Percentiles rank a stretch among this genome's conserved stretches.
Evolutionary conservation across 2,797 vertebrate species (phyloP).

Genomic region (Hyperoplus lanceolatus): DNA sequence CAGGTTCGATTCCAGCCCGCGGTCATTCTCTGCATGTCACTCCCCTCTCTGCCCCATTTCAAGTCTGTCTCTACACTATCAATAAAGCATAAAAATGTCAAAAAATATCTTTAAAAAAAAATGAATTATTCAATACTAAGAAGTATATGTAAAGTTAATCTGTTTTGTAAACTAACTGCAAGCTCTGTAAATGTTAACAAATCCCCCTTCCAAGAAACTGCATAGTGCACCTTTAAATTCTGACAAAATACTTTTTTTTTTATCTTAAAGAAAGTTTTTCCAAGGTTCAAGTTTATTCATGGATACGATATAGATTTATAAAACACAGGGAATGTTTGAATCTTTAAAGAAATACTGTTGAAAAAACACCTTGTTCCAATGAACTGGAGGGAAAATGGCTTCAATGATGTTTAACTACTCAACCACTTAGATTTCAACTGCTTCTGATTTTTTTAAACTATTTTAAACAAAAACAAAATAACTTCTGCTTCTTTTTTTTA

Average conservation of each 20-base stretch:
- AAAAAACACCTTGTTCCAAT: background rate
- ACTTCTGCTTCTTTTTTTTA: background rate
- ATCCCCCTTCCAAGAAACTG: too few relatives aligned
- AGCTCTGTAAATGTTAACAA: too few relatives aligned
- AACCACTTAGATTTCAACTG: background rate
- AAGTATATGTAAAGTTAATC: too few relatives aligned
- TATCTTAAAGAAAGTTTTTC: background rate
- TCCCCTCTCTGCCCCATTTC: too few relatives aligned
- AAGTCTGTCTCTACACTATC: too few relatives aligned
- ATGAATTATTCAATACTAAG: too few relatives aligned
- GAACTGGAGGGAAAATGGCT: background rate
- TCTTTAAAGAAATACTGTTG: background rate
- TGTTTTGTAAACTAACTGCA: too few relatives aligned
- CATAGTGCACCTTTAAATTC: background rate
- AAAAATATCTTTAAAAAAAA: too few relatives aligned
- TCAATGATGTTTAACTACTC: conserved; percentile 11
- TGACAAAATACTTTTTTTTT: too few relatives aligned
- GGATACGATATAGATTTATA: background rate
- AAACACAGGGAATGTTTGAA: conserved; percentile 2
- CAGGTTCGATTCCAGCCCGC: too few relatives aligned
- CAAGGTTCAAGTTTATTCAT: background rate
- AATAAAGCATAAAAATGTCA: too few relatives aligned
- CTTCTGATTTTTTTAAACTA: background rate
- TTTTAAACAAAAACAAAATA: background rate
- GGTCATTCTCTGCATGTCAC: too few relatives aligned